Percentiles rank a stretch among this genome's conserved stretches.
Evolutionary conservation across 1,140 invertebrate genomes (phyloP).

Genomic region (Brachionus koreanus): DNA sequence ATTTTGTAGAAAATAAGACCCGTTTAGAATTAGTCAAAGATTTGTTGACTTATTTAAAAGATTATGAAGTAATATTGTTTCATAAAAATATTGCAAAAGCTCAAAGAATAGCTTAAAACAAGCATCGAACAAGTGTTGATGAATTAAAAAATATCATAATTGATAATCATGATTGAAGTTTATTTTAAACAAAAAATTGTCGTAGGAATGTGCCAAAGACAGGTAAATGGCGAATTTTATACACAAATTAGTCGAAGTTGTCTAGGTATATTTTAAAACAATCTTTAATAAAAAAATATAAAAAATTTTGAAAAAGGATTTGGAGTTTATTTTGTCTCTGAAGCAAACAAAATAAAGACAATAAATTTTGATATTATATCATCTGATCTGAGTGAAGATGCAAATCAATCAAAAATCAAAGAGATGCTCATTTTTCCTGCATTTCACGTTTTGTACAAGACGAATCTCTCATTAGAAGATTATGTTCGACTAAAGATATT

Average conservation of each 20-base stretch:
- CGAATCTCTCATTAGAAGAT: not conserved
- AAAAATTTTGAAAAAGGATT: not conserved
- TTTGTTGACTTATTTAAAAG: constrained; percentile 11
- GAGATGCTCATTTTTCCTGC: constrained; percentile 24
- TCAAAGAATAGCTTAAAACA: constrained; percentile 4
- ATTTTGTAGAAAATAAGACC: not conserved
- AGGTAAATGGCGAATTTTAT: constrained; percentile 21
- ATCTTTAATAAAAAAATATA: not conserved
- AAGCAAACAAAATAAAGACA: not conserved
- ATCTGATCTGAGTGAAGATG: constrained; percentile 18
- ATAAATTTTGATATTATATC: constrained; percentile 28
- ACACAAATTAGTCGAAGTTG: not conserved
- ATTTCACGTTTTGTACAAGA: not conserved
- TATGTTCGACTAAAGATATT: not conserved
- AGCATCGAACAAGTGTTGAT: not conserved
- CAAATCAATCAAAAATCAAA: constrained; percentile 31
- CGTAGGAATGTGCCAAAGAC: not conserved
- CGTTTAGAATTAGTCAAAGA: not conserved
- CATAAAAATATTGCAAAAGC: constrained; percentile 27
- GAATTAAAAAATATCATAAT: not conserved
- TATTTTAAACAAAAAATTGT: constrained; percentile 33
- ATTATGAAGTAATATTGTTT: not conserved
- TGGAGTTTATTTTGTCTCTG: not conserved
- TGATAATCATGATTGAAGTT: constrained; percentile 27
- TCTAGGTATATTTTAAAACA: not conserved